These are phyloP conservation scores for Apotomis turbidana DNA, from an alignment of 2,888 invertebrate genomes.

Conservation along the genomic window DNA sequence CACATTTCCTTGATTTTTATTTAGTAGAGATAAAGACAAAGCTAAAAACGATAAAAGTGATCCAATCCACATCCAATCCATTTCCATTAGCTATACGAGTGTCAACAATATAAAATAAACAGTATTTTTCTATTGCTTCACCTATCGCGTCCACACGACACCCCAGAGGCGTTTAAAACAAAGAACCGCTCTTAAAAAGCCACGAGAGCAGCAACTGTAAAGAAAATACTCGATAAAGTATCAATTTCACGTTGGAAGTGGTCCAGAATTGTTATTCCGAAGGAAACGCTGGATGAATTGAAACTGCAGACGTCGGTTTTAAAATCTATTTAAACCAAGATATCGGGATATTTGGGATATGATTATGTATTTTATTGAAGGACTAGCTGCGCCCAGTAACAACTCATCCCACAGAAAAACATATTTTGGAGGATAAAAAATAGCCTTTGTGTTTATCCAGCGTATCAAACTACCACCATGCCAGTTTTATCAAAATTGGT, in stretches of 20 bases:
- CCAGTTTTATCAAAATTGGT: no score
- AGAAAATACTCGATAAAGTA: constrained; percentile 41
- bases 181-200: constrained; percentile 26
- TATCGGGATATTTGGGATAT: constrained; percentile 2
- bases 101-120: not conserved
- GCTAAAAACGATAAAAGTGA: no score
- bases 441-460: no score
- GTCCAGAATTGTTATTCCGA: constrained; percentile 40
- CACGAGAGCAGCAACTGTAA: constrained; percentile 29
- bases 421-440: no score
- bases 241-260: constrained; percentile 41
- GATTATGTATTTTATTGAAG: no score
- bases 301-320: constrained; percentile 22
- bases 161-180: constrained; percentile 21
- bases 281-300: constrained; percentile 22
- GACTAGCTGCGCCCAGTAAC: no score
- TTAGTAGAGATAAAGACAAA: no score
- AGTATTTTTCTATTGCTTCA: not conserved
- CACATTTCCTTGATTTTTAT: no score
- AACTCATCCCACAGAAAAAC: no score
- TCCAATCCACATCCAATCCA: no score
- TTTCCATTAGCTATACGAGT: no score
- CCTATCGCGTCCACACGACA: constrained; percentile 3
- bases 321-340: constrained; percentile 15
- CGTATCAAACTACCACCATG: no score